Conservation (phyloP, 2,888 invertebrate species). For the Acronicta leporina region DNA sequence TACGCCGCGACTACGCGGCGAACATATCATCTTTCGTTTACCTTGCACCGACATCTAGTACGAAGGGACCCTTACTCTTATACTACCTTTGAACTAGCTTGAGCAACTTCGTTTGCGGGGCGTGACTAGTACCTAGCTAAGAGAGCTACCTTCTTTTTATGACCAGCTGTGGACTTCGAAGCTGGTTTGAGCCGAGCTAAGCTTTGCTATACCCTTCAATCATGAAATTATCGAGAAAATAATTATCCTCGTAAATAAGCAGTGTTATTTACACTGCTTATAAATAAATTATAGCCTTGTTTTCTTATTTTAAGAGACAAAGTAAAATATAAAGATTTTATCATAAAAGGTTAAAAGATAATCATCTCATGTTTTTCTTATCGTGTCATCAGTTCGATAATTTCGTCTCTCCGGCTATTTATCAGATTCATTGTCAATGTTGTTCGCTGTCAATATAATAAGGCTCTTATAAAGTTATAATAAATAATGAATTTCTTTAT, state of each 20-base stretch:
- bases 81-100: neutral
- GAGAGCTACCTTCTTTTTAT: neutral
- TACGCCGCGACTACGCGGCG: too few species aligned
- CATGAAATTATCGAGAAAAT: slow-evolving; percentile 1
- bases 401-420: slow-evolving; percentile 41
- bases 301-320: slow-evolving; percentile 9
- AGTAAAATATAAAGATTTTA: slow-evolving; percentile 38
- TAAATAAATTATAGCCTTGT: slow-evolving; percentile 27
- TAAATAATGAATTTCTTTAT: slow-evolving; percentile 11
- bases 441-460: slow-evolving; percentile 46
- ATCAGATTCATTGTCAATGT: slow-evolving; percentile 53
- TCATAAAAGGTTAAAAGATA: slow-evolving; percentile 45
- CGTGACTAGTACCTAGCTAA: neutral
- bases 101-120: neutral
- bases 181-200: neutral
- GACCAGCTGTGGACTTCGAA: neutral
- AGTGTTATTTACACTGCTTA: too few species aligned
- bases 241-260: neutral
- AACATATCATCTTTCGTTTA: neutral
- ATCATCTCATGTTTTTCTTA: slow-evolving; percentile 43
- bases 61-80: neutral
- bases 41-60: neutral
- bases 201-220: neutral
- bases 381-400: slow-evolving; percentile 50
- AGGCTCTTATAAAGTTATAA: slow-evolving; percentile 17